Conservation (phyloP, 2,797 vertebrate species). For the Gymnocypris eckloni region DNA sequence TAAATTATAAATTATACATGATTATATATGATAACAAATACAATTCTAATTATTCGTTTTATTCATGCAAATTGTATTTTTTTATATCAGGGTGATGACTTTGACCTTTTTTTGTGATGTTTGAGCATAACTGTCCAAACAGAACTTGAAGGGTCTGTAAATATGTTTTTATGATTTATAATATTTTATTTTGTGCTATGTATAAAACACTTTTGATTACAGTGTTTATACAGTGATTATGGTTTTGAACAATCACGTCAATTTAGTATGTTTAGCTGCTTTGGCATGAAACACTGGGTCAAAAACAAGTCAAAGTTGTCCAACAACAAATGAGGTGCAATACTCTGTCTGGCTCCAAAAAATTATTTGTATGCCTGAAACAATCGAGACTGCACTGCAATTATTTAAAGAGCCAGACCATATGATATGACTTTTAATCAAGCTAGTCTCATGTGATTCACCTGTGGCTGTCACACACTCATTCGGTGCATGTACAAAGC, state of each 20-base stretch:
- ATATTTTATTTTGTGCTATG: background rate
- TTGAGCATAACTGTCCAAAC: background rate
- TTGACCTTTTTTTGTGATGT: background rate
- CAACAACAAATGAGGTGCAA: background rate
- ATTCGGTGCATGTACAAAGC: background rate
- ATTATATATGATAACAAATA: too few relatives aligned
- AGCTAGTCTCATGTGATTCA: background rate
- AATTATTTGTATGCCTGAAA: background rate
- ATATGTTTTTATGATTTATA: background rate
- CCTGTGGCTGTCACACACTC: background rate
- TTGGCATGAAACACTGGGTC: background rate
- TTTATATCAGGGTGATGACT: background rate
- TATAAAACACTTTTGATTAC: background rate
- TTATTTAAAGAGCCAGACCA: background rate
- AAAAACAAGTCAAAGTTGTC: background rate
- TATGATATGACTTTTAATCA: conserved; percentile 21
- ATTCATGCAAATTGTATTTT: background rate
- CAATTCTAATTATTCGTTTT: background rate
- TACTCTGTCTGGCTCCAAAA: background rate
- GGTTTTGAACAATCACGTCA: background rate
- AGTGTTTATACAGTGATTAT: conserved; percentile 10
- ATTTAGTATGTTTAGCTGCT: background rate
- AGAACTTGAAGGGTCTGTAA: background rate
- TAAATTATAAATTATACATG: background rate
- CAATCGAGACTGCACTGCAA: background rate